Percentiles rank a stretch among this genome's conserved stretches.
Conservation (phyloP, 2,888 invertebrate species). For the Bembecia ichneumoniformis region DNA sequence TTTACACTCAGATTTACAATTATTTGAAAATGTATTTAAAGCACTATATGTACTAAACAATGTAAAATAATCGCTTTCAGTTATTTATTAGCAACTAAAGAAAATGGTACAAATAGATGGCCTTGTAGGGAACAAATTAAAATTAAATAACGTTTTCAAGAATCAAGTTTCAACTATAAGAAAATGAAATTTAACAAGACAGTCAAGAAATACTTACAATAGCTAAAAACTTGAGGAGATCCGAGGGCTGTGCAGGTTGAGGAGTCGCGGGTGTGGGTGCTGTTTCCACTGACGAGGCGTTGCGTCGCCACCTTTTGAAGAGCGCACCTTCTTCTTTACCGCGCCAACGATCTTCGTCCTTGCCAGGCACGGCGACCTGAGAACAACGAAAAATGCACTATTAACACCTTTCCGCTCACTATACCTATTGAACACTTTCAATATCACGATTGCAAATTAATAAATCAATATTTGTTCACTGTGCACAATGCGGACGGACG, state of each 20-base stretch:
- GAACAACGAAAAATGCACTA: constrained; percentile 55
- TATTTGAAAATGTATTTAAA: too few species aligned
- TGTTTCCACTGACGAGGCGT: constrained; percentile 34
- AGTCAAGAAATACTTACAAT: constrained; percentile 75
- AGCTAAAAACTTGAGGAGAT: constrained; percentile 80
- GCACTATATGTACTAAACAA: too few species aligned
- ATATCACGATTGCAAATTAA: background rate
- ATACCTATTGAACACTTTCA: constrained; percentile 17
- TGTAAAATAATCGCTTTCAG: too few species aligned
- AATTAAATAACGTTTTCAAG: too few species aligned
- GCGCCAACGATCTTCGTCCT: constrained; percentile 65
- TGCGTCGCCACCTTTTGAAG: constrained; percentile 62
- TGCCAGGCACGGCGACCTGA: constrained; percentile 65
- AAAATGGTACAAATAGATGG: too few species aligned
- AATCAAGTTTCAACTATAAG: too few species aligned
- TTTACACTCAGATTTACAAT: too few species aligned
- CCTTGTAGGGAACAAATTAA: too few species aligned
- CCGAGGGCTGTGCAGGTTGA: constrained; percentile 50
- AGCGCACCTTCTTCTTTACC: constrained; percentile 58
- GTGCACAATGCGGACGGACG: constrained; percentile 40
- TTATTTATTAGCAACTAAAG: too few species aligned
- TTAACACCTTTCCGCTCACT: constrained; percentile 40
- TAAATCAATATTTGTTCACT: constrained; percentile 20
- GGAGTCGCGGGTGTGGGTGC: constrained; percentile 30
- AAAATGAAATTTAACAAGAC: too few species aligned